These are phyloP conservation scores for Lasioglossum lativentre DNA, from an alignment of 2,888 invertebrate species.

Conservation along the genomic window DNA sequence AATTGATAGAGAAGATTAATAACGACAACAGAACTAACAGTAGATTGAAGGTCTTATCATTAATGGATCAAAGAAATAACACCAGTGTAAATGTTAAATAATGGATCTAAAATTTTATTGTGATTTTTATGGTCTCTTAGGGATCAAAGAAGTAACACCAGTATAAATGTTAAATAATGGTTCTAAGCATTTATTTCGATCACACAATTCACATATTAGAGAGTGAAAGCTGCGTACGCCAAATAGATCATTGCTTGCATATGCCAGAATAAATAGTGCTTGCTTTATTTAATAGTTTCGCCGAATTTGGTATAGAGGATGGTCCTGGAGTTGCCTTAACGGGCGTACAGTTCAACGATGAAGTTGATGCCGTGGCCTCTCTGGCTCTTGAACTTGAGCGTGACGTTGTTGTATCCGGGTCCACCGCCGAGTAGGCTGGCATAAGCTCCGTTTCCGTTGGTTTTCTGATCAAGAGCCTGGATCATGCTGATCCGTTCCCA, in stretches of 20 bases:
- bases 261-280: neutral
- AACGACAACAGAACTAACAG: neutral
- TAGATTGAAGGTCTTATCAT: neutral
- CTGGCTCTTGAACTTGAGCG: slow-evolving; percentile 84
- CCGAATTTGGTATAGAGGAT: no score
- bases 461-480: slow-evolving; percentile 82
- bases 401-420: slow-evolving; percentile 78
- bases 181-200: neutral
- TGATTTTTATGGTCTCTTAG: neutral
- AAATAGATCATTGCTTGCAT: neutral
- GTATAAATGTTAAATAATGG: neutral
- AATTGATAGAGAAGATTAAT: no score
- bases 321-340: neutral
- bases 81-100: neutral
- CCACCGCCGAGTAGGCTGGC: slow-evolving; percentile 83
- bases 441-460: slow-evolving; percentile 84
- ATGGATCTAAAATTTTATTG: neutral
- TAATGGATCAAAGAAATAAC: neutral
- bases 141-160: neutral
- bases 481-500: slow-evolving; percentile 81
- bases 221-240: neutral
- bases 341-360: slow-evolving; percentile 83
- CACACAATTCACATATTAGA: neutral
- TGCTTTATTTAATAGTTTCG: neutral
- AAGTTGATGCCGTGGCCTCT: slow-evolving; percentile 84